Evolutionary conservation across 23 tunicate species (phyloP).

Genomic region (Trididemnum nubilum): DNA sequence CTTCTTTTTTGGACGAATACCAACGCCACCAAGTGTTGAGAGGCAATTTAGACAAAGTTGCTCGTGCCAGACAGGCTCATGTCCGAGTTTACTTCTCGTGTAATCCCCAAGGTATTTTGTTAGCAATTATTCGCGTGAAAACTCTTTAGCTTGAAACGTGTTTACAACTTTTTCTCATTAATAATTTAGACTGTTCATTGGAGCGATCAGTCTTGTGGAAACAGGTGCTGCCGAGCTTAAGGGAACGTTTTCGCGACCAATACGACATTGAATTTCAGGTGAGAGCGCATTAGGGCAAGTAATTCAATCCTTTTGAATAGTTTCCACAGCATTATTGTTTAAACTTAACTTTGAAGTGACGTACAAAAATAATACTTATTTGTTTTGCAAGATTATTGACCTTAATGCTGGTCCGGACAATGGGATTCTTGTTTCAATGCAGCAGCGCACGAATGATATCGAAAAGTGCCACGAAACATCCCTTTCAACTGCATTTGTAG

Average conservation of each 20-base stretch:
- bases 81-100: conserved; percentile 38
- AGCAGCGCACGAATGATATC: conserved; percentile 30
- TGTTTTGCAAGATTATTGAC: conserved; percentile 27
- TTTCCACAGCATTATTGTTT: too few relatives aligned
- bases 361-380: too few relatives aligned
- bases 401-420: conserved; percentile 29
- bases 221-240: conserved; percentile 4
- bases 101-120: conserved; percentile 38
- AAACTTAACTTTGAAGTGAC: too few relatives aligned
- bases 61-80: conserved; percentile 9
- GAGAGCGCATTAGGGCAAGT: too few relatives aligned
- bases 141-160: too few relatives aligned
- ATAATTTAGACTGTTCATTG: conserved; percentile 31
- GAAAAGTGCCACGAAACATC: conserved; percentile 29
- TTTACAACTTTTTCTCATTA: too few relatives aligned
- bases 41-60: conserved; percentile 29
- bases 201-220: conserved; percentile 31
- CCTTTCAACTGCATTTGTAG: conserved; percentile 34
- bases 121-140: neutral
- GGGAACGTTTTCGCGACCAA: conserved; percentile 13
- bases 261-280: conserved; percentile 54
- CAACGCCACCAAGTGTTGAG: conserved; percentile 14
- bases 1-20: neutral
- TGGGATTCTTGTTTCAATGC: conserved; percentile 11
- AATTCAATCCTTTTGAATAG: too few relatives aligned